Conservation (phyloP, 2,888 invertebrate species). For the Drosophila borborema region DNA sequence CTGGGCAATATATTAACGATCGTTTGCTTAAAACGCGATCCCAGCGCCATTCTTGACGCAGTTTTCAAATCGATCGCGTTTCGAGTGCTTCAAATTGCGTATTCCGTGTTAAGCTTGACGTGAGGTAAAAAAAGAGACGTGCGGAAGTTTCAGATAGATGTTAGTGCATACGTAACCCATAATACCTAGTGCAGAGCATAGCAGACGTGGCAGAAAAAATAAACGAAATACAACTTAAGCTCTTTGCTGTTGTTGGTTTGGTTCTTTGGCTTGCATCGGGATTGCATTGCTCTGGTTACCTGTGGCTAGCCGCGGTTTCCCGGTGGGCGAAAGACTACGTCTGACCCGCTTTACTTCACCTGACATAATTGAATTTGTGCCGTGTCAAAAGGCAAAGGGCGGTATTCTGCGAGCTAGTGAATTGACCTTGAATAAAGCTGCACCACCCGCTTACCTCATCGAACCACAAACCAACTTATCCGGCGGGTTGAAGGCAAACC, state of each 20-base stretch:
- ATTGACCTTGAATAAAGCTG: constrained; percentile 22
- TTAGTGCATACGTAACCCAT: constrained; percentile 37
- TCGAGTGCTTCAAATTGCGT: constrained; percentile 40
- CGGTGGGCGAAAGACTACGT: background rate
- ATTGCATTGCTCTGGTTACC: constrained; percentile 41
- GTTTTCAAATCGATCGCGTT: constrained; percentile 33
- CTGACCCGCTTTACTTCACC: background rate
- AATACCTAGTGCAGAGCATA: constrained; percentile 14
- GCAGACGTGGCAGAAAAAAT: constrained; percentile 39
- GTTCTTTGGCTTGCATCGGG: constrained; percentile 31
- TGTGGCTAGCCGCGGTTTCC: constrained; percentile 1
- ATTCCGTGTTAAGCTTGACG: constrained; percentile 23
- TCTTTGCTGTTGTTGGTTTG: constrained; percentile 20
- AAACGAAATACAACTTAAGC: constrained; percentile 71
- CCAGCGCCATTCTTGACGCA: constrained; percentile 21
- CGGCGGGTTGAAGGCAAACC: constrained; percentile 58
- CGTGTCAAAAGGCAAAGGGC: constrained; percentile 1
- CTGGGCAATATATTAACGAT: constrained; percentile 37
- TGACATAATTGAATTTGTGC: constrained; percentile 67
- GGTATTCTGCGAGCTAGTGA: constrained; percentile 3
- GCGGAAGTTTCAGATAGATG: constrained; percentile 3
- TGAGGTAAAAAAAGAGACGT: constrained; percentile 14
- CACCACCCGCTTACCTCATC: background rate
- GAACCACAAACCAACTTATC: constrained; percentile 1
- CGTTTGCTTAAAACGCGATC: constrained; percentile 31